phyloP scores from a whole-genome alignment of 2,888 invertebrate species.

The Heliconius cydno region DNA sequence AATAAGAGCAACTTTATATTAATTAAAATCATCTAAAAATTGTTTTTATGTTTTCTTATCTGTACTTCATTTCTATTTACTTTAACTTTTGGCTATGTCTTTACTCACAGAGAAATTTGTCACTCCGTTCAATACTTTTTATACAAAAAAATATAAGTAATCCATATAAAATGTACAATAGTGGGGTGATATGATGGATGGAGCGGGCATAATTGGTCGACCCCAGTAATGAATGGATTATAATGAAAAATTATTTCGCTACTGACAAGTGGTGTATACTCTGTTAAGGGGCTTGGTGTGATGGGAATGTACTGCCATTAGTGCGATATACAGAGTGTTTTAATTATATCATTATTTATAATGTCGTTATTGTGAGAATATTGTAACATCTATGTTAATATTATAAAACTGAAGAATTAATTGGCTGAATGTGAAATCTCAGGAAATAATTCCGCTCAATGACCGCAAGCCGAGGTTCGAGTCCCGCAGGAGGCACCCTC shows the following conservation, averaged over 20 bases:
- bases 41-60: background rate
- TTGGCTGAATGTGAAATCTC: no score
- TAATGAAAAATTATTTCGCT: slow-evolving; percentile 79
- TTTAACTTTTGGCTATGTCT: background rate
- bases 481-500: no score
- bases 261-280: slow-evolving; percentile 50
- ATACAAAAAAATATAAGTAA: background rate
- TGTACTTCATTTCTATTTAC: background rate
- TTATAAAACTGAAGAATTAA: no score
- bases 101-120: background rate
- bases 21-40: background rate
- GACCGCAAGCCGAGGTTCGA: no score
- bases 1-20: no score
- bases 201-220: slow-evolving; percentile 76
- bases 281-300: slow-evolving; percentile 9
- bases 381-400: no score
- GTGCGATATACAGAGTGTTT: slow-evolving; percentile 6
- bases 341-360: background rate
- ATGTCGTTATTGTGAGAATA: no score
- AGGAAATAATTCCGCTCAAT: no score
- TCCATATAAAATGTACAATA: slow-evolving; percentile 52
- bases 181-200: slow-evolving; percentile 75
- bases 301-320: slow-evolving; percentile 7
- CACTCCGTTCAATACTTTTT: background rate
- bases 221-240: slow-evolving; percentile 79